phyloP scores from a whole-genome alignment of 2,113 vertebrate genomes.

The Grantiella picta region DNA sequence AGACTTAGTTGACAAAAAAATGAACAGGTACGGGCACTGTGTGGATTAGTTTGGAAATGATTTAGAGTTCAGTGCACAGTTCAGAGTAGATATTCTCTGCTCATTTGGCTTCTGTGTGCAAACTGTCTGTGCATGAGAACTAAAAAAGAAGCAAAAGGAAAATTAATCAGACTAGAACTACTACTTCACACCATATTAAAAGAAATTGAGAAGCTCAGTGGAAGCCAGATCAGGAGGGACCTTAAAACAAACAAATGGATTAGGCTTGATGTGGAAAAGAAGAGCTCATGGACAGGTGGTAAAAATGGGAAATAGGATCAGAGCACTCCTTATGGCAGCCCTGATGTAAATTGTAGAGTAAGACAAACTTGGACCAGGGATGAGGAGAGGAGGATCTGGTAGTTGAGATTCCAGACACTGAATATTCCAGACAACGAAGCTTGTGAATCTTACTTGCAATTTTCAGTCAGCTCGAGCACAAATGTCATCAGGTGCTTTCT shows the following conservation, averaged over 20 bases:
- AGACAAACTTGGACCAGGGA: not conserved
- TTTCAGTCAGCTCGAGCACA: not conserved
- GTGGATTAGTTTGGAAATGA: not conserved
- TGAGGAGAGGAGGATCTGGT: not conserved
- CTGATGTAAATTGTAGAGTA: not conserved
- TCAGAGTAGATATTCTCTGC: not conserved
- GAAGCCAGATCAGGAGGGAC: not conserved
- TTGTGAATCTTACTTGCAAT: not conserved
- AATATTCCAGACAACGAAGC: not conserved
- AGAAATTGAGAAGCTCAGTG: not conserved
- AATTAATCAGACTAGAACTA: not conserved
- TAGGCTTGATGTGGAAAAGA: not conserved
- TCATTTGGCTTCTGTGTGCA: not conserved
- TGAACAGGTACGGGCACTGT: not conserved
- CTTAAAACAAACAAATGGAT: not conserved
- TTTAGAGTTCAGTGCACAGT: not conserved
- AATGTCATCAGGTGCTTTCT: not conserved
- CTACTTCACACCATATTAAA: fast-evolving
- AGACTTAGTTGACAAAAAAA: not conserved
- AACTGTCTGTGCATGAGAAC: not conserved
- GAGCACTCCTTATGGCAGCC: not conserved
- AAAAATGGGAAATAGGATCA: not conserved
- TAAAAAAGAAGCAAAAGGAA: not conserved
- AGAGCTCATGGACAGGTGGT: not conserved
- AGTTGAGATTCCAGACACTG: not conserved